These are phyloP conservation scores for zebrafish (Danio rerio) DNA, from an alignment of 2,113 vertebrate genomes.

Conservation along the genomic window GRCz12tu NC_133195.1:17047501-17048000, in stretches of 20 bases:
- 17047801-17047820: slow-evolving; percentile 45
- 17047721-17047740: slow-evolving; percentile 27
- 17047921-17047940: slow-evolving; percentile 34
- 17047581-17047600: no score
- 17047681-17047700: slow-evolving; percentile 25
- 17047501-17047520: no score
- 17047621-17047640: no score
- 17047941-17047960: slow-evolving; percentile 19
- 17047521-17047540: no score
- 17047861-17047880: slow-evolving; percentile 48
- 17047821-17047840: slow-evolving; percentile 35
- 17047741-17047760: slow-evolving; percentile 38
- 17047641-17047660: no score
- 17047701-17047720: slow-evolving; percentile 17
- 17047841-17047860: slow-evolving; percentile 3
- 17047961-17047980: slow-evolving; percentile 6
- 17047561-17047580: no score
- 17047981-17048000: slow-evolving; percentile 28
- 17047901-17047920: not conserved
- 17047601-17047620: no score
- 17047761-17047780: slow-evolving; percentile 49
- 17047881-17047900: not conserved
- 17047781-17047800: slow-evolving; percentile 43
- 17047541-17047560: no score
- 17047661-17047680: not conserved